Percentiles rank a stretch among this genome's conserved stretches.
Evolutionary conservation across 2,797 vertebrate genomes (phyloP).

Genomic region (Clarias laeviceps): DNA sequence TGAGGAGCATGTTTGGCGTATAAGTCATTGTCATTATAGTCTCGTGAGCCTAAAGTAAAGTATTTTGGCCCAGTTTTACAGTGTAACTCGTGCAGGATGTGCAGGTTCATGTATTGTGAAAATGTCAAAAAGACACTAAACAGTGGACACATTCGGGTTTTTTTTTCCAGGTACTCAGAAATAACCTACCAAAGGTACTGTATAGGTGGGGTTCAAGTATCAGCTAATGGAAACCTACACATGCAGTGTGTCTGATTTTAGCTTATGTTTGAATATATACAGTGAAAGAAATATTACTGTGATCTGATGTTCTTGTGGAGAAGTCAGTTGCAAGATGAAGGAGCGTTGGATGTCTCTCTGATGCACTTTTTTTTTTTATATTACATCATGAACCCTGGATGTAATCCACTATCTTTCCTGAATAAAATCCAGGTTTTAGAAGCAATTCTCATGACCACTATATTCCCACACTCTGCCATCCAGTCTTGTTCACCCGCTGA

Average conservation of each 20-base stretch:
- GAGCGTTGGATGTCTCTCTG: no score
- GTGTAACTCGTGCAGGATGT: background rate
- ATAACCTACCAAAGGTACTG: background rate
- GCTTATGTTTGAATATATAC: background rate
- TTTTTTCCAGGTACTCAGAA: constrained; percentile 25
- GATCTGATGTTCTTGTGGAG: background rate
- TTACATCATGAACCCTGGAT: background rate
- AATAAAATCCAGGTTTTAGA: background rate
- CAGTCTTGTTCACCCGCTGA: constrained; percentile 5
- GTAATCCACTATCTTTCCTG: background rate
- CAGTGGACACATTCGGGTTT: background rate
- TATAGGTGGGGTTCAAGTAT: constrained; percentile 9
- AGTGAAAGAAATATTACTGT: background rate
- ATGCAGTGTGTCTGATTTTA: background rate
- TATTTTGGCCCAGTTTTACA: constrained; percentile 38
- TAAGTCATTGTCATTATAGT: constrained; percentile 48
- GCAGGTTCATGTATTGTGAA: constrained; percentile 39
- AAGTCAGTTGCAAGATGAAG: no score
- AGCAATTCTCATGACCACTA: background rate
- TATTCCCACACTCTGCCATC: background rate
- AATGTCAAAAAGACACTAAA: constrained; percentile 48
- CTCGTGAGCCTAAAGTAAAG: constrained; percentile 41
- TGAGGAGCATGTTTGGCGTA: constrained; percentile 44
- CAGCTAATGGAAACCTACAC: background rate
- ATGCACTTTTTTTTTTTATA: background rate